Conservation (phyloP, 2,797 vertebrate species). For the Hoplostethus atlanticus region DNA sequence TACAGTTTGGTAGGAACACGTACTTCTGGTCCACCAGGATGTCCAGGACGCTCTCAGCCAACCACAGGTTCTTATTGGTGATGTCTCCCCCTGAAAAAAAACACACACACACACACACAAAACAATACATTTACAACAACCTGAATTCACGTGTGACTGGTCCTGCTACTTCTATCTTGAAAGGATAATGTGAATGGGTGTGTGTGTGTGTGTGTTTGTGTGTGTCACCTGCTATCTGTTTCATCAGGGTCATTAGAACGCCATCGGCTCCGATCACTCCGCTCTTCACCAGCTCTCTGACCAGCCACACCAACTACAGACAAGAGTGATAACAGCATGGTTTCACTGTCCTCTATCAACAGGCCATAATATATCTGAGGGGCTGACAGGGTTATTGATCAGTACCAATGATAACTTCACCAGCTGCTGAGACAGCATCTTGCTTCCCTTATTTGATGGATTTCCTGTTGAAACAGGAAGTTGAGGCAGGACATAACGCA, state of each 20-base stretch:
- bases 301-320: slow-evolving; percentile 92
- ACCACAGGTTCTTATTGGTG: slow-evolving; percentile 93
- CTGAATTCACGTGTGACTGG: background rate
- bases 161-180: no score
- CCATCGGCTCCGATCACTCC: slow-evolving; percentile 93
- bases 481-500: no score
- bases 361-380: no score
- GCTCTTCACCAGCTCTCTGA: slow-evolving; percentile 94
- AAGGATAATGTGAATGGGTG: background rate
- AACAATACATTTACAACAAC: background rate
- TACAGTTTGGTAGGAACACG: background rate
- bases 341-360: no score
- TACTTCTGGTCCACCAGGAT: slow-evolving; percentile 95
- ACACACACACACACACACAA: slow-evolving; percentile 4
- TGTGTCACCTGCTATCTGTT: slow-evolving; percentile 93
- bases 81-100: slow-evolving; percentile 90
- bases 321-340: background rate
- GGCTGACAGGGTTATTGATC: no score
- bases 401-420: no score
- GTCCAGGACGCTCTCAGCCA: slow-evolving; percentile 94
- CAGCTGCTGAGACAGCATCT: no score
- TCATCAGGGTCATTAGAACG: slow-evolving; percentile 96
- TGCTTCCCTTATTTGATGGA: no score
- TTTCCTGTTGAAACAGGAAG: no score
- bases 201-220: background rate